Evolutionary conservation across 2,888 invertebrate species (phyloP), one percentile per base, ranked within the genome.

Genomic region (Pachydiplax longipennis): DNA sequence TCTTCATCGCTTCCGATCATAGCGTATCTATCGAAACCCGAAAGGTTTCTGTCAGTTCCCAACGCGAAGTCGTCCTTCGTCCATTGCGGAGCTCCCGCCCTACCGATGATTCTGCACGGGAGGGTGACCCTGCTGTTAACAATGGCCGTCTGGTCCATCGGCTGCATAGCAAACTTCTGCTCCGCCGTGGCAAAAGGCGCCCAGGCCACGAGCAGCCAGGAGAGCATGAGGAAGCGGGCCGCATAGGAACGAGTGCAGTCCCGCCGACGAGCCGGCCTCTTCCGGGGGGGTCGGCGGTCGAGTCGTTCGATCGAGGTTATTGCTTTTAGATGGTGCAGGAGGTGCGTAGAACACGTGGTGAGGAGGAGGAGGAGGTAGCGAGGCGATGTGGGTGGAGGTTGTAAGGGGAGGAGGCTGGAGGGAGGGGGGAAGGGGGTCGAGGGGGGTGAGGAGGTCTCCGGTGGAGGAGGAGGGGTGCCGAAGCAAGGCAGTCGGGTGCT

Each of bases 1-100:
- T 98, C 98, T 94, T 98, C 98, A 93, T 98, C 98, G 93, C 97
- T 98, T 81, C 99, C 99, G 92, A 99, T 97, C 99, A 99, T 99
- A 92, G 97, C 96, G 94, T 99, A 99, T 91, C 99, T 96, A 18
- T 53, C 98, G 94, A 97, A 99, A 73, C 98, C 98, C 91, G 97
- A 97, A 91, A 99, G 95, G 93, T 98, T 97, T 92, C 99, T 95
- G 93, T 98, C 98, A 0, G 97, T 96, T 1, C 99, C 99, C 58
- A 99, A 95, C 0, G 99, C 99, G 93, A 99, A 99, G 93, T 98
- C 99, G 93, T 99, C 98, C 93, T 98, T 98, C 91, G 99, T 99
- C 99, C 99, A 99, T 94, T 99, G 99, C 90, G 99, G 95, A 90
- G 97, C 96, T 0, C 99, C 99, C 81, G 96, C 96, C 94, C 98